Evolutionary conservation across 2,113 vertebrate species (phyloP).

Genomic region (Semnornis frantzii): DNA sequence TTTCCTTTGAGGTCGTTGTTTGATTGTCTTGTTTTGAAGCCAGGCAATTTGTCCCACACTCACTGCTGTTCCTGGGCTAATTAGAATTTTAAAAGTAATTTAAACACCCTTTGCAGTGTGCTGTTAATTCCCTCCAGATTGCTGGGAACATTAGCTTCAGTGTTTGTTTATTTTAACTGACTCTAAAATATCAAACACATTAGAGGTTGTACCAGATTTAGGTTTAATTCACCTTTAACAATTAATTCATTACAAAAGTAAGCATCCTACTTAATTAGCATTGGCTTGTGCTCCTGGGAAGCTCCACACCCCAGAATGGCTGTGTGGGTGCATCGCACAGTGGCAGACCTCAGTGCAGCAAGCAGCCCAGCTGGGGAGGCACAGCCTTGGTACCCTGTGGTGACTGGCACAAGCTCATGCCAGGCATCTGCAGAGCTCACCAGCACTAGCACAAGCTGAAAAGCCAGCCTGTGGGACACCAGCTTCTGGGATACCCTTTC

Average conservation of each 20-base stretch:
- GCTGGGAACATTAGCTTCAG: constrained; percentile 29
- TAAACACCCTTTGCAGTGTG: not conserved
- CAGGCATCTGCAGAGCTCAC: not conserved
- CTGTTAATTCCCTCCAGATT: constrained; percentile 55
- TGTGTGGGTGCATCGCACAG: fast-evolving
- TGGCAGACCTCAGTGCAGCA: not conserved
- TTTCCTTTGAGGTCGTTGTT: constrained; percentile 37
- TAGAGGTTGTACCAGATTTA: not conserved
- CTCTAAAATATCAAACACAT: constrained; percentile 35
- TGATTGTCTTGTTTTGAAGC: constrained; percentile 54
- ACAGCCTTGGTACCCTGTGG: fast-evolving
- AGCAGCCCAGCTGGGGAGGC: not conserved
- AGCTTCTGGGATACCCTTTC: not conserved
- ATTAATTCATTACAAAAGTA: not conserved
- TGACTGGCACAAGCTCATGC: fast-evolving
- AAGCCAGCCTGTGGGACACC: not conserved
- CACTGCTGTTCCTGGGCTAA: not conserved
- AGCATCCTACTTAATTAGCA: not conserved
- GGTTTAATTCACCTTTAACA: constrained; percentile 17
- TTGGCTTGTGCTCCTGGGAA: not conserved
- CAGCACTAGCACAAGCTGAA: not conserved
- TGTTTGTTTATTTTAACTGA: constrained; percentile 48
- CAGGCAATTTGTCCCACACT: constrained; percentile 16
- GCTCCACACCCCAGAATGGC: not conserved
- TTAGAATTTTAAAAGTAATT: constrained; percentile 41